phyloP scores from a whole-genome alignment of 2,113 vertebrate genomes.

The Microcebus lehilahytsara region DNA sequence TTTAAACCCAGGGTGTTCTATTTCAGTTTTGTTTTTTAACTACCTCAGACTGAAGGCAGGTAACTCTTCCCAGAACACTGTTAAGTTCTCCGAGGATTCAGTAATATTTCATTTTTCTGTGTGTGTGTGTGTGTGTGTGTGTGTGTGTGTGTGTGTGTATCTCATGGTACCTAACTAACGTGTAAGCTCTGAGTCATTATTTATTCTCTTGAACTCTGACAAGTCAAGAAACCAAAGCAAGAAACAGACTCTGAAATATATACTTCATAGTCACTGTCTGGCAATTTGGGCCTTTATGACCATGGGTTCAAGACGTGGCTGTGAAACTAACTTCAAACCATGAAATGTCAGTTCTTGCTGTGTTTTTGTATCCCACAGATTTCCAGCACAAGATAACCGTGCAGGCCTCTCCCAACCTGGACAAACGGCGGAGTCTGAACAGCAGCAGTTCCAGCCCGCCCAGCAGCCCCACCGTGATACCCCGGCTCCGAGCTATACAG shows the following conservation, averaged over 20 bases:
- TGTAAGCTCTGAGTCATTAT: neutral
- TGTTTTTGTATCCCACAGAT: constrained; percentile 82
- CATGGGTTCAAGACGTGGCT: accelerated
- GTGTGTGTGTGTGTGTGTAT: neutral
- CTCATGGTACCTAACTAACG: neutral
- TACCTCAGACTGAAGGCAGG: neutral
- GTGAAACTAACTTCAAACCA: too few species aligned
- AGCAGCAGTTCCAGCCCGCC: constrained; percentile 93
- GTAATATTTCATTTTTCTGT: neutral
- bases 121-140: too few species aligned
- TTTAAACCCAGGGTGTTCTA: neutral
- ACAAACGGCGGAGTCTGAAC: constrained; percentile 94
- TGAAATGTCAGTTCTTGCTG: neutral
- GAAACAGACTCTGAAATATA: neutral
- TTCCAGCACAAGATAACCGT: constrained; percentile 99
- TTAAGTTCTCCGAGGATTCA: too few species aligned
- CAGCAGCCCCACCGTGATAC: constrained; percentile 94
- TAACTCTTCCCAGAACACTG: neutral
- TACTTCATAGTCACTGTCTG: neutral
- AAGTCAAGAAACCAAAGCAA: neutral
- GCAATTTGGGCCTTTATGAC: neutral
- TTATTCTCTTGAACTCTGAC: neutral
- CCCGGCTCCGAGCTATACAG: constrained; percentile 95
- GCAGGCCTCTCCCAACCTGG: constrained; percentile 95
- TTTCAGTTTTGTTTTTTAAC: neutral